Evolutionary conservation across 2,113 vertebrate genomes (phyloP).

Genomic region (Camelus dromedarius): DNA sequence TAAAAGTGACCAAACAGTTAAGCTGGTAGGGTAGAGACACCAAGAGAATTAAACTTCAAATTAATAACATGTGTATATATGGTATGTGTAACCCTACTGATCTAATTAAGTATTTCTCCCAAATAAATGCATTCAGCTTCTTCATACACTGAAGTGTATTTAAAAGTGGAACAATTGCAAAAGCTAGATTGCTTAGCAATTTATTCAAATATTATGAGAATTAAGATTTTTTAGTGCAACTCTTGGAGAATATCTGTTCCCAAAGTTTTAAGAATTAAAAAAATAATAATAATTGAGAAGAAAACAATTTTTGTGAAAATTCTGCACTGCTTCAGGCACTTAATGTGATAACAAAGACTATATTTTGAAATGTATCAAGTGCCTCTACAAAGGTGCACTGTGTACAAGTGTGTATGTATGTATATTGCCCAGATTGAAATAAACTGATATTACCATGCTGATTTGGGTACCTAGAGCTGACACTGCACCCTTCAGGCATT

Average conservation of each 20-base stretch:
- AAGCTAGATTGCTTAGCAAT: neutral
- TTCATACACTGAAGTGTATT: neutral
- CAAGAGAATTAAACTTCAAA: neutral
- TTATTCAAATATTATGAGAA: neutral
- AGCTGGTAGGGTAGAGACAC: rapidly evolving
- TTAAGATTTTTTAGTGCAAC: neutral
- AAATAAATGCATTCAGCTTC: neutral
- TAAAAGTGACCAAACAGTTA: neutral
- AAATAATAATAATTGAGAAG: neutral
- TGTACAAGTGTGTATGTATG: neutral
- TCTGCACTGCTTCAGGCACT: constrained; percentile 23
- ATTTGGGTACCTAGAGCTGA: constrained; percentile 72
- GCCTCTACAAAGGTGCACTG: constrained; percentile 41
- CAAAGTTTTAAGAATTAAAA: constrained; percentile 48
- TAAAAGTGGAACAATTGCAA: neutral
- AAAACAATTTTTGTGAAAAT: constrained; percentile 50
- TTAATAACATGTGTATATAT: neutral
- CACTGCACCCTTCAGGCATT: constrained; percentile 76
- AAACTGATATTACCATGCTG: constrained; percentile 70
- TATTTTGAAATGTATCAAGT: constrained; percentile 68
- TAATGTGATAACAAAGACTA: neutral
- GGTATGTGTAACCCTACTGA: rapidly evolving
- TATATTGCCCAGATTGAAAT: constrained; percentile 60
- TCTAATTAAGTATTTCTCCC: neutral
- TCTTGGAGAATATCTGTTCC: neutral